Conservation (phyloP, 1,140 invertebrate genomes). For the Drosophila nigrodunni region DNA sequence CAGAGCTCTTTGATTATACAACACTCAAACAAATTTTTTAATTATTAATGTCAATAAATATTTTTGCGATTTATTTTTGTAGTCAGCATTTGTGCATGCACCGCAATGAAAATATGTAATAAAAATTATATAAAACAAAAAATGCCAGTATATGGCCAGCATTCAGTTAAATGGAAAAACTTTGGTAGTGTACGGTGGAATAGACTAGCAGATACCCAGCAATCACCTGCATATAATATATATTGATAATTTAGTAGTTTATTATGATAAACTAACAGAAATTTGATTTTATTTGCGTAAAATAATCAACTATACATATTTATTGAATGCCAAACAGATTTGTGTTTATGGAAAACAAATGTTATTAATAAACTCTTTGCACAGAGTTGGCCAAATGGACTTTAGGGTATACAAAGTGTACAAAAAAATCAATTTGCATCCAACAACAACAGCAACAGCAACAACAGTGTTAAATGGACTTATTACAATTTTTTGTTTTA, state of each 20-base stretch:
- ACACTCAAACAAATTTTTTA: conserved; percentile 68
- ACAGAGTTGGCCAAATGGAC: conserved; percentile 6
- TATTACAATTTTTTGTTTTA: conserved; percentile 60
- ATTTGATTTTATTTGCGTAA: no score
- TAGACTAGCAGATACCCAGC: no score
- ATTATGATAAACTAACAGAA: no score
- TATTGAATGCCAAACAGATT: no score
- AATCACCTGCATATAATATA: no score
- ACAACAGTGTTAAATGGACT: conserved; percentile 79
- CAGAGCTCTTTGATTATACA: conserved; percentile 27
- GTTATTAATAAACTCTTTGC: not conserved
- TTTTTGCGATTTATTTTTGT: conserved; percentile 55
- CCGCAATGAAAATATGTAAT: conserved; percentile 4
- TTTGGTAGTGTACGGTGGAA: no score
- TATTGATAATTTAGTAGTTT: no score
- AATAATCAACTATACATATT: no score
- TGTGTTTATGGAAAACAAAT: not conserved
- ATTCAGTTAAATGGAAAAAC: no score
- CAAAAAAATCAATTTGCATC: conserved; percentile 59
- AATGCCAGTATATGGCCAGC: not conserved
- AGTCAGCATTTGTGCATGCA: conserved; percentile 40
- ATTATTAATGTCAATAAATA: conserved; percentile 80
- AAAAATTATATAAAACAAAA: conserved; percentile 11
- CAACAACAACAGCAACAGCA: conserved; percentile 21
- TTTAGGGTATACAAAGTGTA: conserved; percentile 21